These are phyloP conservation scores for Acleris emargana DNA, from an alignment of 2,888 invertebrate species.

Conservation along the genomic window DNA sequence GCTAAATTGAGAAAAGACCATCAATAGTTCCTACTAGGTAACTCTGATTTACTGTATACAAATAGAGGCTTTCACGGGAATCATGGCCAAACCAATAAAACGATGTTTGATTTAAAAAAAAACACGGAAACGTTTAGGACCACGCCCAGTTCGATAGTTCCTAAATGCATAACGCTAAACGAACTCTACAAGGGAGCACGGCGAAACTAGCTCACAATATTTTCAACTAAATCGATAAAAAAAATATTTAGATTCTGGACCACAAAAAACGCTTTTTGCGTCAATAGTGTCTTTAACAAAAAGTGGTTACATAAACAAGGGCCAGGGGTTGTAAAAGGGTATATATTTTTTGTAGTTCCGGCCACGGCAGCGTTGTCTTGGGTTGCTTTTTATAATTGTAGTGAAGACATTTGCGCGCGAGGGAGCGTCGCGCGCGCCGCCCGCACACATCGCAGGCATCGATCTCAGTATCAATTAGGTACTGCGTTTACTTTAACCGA, in stretches of 20 bases:
- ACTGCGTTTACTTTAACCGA: slow-evolving; percentile 58
- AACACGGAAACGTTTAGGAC: too few species aligned
- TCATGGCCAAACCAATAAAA: too few species aligned
- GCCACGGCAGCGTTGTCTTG: slow-evolving; percentile 34
- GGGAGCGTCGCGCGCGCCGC: slow-evolving; percentile 43
- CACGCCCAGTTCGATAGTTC: too few species aligned
- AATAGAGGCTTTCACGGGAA: too few species aligned
- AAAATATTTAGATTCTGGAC: neutral
- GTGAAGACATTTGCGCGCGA: slow-evolving; percentile 43
- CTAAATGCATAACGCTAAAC: too few species aligned
- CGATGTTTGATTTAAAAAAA: too few species aligned
- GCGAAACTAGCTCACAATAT: too few species aligned
- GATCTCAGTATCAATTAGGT: slow-evolving; percentile 68
- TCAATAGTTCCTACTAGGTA: too few species aligned
- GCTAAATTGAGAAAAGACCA: too few species aligned
- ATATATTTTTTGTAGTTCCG: slow-evolving; percentile 47
- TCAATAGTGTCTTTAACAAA: slow-evolving; percentile 42
- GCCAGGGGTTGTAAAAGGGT: slow-evolving; percentile 57
- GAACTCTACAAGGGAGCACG: too few species aligned
- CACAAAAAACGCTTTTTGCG: neutral
- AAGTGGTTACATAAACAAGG: slow-evolving; percentile 47
- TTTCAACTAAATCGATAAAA: too few species aligned
- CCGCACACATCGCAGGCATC: slow-evolving; percentile 66
- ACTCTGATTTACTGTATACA: too few species aligned
- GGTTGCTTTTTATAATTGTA: slow-evolving; percentile 40